Percentiles rank a stretch among this genome's conserved stretches.
Evolutionary conservation across 1,140 invertebrate species (phyloP).

Genomic region (Spodoptera litura): DNA sequence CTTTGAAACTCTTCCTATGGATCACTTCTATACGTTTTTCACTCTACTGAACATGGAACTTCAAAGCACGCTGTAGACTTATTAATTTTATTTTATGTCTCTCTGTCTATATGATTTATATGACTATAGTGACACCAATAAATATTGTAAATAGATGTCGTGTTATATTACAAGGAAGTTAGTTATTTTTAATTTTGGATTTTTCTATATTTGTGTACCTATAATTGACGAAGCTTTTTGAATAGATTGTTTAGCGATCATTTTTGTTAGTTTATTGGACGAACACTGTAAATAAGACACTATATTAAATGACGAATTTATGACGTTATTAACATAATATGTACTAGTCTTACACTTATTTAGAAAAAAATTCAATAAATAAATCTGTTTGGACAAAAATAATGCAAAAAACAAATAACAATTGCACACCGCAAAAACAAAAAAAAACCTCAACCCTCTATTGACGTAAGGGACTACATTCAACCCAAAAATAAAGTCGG

Average conservation of each 20-base stretch:
- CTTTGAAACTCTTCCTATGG: constrained; percentile 38
- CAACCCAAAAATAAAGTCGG: constrained; percentile 9
- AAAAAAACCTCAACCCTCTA: too few species aligned
- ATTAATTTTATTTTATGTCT: constrained; percentile 35
- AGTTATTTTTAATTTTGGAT: not conserved
- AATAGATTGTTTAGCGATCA: not conserved
- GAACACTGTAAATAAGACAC: too few species aligned
- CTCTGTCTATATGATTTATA: constrained; percentile 22
- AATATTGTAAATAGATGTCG: not conserved
- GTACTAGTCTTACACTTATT: too few species aligned
- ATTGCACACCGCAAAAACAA: too few species aligned
- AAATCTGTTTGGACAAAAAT: too few species aligned
- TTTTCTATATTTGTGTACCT: not conserved
- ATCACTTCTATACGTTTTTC: constrained; percentile 33
- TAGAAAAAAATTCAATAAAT: too few species aligned
- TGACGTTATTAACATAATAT: too few species aligned
- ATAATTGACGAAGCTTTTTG: not conserved
- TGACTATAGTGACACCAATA: not conserved
- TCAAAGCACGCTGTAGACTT: constrained; percentile 36
- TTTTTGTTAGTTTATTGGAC: not conserved
- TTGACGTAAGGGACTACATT: not conserved
- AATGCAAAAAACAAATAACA: too few species aligned
- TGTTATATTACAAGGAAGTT: not conserved
- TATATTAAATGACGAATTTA: too few species aligned
- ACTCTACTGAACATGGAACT: constrained; percentile 29